Conservation (phyloP, 2,888 invertebrate genomes). For the Hartigia nigra region DNA sequence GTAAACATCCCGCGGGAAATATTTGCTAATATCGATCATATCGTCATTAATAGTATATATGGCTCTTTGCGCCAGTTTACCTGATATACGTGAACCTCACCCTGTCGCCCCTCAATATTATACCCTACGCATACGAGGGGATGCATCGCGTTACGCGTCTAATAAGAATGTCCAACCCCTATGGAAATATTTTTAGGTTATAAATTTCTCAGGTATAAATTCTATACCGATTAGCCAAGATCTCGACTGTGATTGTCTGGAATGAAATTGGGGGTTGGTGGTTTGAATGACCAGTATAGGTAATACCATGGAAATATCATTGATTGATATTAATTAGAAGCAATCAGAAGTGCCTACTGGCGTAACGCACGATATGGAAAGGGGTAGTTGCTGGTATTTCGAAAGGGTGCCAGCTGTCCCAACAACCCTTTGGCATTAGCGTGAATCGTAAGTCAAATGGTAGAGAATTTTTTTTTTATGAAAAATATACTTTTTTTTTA, state of each 20-base stretch:
- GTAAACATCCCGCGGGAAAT: conserved; percentile 62
- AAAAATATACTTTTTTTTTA: neutral
- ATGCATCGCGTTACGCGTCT: neutral
- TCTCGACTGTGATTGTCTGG: neutral
- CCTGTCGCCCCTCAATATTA: conserved; percentile 8
- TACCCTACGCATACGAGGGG: neutral
- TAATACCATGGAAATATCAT: conserved; percentile 41
- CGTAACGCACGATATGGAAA: neutral
- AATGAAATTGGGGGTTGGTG: neutral
- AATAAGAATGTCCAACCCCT: neutral
- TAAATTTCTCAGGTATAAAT: neutral
- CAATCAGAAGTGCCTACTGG: conserved; percentile 22
- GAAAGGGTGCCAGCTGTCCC: neutral
- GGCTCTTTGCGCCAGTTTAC: conserved; percentile 27
- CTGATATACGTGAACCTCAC: neutral
- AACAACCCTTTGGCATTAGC: neutral
- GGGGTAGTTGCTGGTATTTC: neutral
- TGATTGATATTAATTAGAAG: conserved; percentile 43
- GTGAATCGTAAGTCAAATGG: neutral
- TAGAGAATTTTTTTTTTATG: neutral
- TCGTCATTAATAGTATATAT: conserved; percentile 57
- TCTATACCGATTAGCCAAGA: neutral
- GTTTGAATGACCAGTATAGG: neutral
- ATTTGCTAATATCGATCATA: conserved; percentile 65
- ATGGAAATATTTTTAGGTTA: neutral